phyloP scores from a whole-genome alignment of 2,797 vertebrate species.

The Gila robusta region DNA sequence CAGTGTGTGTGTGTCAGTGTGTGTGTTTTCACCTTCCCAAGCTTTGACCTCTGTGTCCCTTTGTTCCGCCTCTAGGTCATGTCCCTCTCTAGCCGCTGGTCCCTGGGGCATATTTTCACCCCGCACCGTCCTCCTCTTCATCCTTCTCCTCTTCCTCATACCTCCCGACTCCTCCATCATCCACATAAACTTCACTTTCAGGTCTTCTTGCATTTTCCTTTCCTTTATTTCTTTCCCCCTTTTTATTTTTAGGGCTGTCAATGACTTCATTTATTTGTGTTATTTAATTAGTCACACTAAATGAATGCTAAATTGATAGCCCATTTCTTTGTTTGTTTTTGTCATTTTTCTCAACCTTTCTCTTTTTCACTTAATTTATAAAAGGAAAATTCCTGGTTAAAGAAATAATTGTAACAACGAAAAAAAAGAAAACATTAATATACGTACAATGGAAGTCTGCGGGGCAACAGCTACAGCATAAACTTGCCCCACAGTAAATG shows the following conservation, averaged over 20 bases:
- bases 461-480: not conserved
- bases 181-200: constrained; percentile 80
- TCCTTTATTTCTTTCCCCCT: constrained; percentile 65
- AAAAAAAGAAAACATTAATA: not conserved
- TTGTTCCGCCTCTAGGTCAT: constrained; percentile 76
- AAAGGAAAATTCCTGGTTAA: not conserved
- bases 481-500: not conserved
- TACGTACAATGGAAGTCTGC: not conserved
- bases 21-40: constrained; percentile 32
- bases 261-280: not conserved
- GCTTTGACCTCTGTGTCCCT: constrained; percentile 76
- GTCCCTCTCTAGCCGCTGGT: constrained; percentile 81
- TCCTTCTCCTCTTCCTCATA: constrained; percentile 74
- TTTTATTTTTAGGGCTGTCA: constrained; percentile 44
- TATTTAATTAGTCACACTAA: not conserved
- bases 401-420: not conserved
- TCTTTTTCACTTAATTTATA: not conserved
- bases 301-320: not conserved
- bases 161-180: constrained; percentile 81
- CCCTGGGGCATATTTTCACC: constrained; percentile 83
- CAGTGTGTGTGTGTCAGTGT: constrained; percentile 2
- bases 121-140: constrained; percentile 84
- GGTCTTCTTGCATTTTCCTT: constrained; percentile 76
- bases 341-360: not conserved
- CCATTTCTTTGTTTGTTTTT: not conserved